phyloP scores from a whole-genome alignment of 2,888 invertebrate species.

The Seira ritae region DNA sequence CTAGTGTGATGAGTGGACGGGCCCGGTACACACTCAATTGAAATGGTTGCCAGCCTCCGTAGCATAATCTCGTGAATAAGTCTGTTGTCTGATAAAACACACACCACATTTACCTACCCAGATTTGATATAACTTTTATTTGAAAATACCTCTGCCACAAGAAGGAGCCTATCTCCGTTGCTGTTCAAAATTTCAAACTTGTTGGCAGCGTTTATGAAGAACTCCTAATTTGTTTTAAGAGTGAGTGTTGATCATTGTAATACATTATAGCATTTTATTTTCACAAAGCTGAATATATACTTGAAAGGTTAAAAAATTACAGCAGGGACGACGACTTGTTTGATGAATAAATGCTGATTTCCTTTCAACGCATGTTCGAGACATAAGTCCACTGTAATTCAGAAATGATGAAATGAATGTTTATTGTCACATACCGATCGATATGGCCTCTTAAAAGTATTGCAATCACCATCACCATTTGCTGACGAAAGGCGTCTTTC shows the following conservation, averaged over 20 bases:
- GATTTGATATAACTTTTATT: no score
- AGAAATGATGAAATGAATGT: background rate
- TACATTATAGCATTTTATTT: no score
- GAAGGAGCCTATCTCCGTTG: conserved; percentile 59
- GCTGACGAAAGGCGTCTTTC: conserved; percentile 52
- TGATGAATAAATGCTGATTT: conserved; percentile 66
- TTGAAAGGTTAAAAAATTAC: no score
- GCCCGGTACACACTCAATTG: conserved; percentile 60
- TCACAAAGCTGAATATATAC: no score
- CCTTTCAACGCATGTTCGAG: conserved; percentile 48
- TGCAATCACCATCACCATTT: conserved; percentile 24
- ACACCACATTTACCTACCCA: no score
- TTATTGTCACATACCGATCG: background rate
- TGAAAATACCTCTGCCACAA: conserved; percentile 64
- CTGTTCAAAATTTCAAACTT: conserved; percentile 67
- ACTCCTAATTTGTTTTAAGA: no score
- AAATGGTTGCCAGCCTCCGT: conserved; percentile 66
- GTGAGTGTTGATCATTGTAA: no score
- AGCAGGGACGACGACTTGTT: conserved; percentile 65
- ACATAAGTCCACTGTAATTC: conserved; percentile 41
- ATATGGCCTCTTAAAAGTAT: background rate
- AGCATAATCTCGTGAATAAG: conserved; percentile 63
- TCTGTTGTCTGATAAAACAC: no score
- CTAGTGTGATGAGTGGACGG: conserved; percentile 51
- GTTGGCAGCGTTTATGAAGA: conserved; percentile 67